These are phyloP conservation scores for Cottus gobio DNA, from an alignment of 2,113 vertebrate genomes.

Conservation along the genomic window DNA sequence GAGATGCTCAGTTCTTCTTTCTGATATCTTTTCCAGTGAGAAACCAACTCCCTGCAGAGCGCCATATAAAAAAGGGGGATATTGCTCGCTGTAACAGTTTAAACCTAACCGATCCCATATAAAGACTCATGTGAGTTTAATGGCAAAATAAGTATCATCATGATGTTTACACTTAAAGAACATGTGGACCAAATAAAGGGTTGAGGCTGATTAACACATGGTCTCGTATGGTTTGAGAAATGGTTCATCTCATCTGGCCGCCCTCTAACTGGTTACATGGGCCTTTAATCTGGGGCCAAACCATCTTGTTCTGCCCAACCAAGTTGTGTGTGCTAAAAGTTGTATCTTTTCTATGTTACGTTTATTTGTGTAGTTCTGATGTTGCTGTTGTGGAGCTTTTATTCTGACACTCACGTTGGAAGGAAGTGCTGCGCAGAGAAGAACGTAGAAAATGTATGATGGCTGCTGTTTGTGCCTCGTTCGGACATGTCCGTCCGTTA, in stretches of 20 bases:
- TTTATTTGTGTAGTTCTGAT: too few species aligned
- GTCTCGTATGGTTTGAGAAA: constrained; percentile 44
- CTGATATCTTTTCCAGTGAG: constrained; percentile 43
- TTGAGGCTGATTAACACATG: constrained; percentile 51
- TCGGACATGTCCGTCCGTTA: too few species aligned
- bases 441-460: too few species aligned
- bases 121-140: constrained; percentile 13
- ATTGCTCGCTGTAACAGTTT: constrained; percentile 2
- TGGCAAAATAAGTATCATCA: constrained; percentile 15
- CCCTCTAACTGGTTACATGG: constrained; percentile 56
- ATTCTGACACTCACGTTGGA: too few species aligned
- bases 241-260: constrained; percentile 48
- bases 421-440: too few species aligned
- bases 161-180: constrained; percentile 1
- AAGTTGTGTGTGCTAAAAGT: too few species aligned
- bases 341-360: too few species aligned
- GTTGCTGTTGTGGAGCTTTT: too few species aligned
- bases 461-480: too few species aligned
- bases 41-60: constrained; percentile 20
- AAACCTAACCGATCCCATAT: constrained; percentile 6
- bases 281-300: constrained; percentile 69
- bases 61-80: constrained; percentile 7
- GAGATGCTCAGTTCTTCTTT: constrained; percentile 41
- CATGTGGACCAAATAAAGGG: constrained; percentile 37
- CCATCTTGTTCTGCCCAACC: too few species aligned